These are phyloP conservation scores for Neoseiulus cucumeris DNA, from an alignment of 1,140 invertebrate genomes.

Conservation along the genomic window DNA sequence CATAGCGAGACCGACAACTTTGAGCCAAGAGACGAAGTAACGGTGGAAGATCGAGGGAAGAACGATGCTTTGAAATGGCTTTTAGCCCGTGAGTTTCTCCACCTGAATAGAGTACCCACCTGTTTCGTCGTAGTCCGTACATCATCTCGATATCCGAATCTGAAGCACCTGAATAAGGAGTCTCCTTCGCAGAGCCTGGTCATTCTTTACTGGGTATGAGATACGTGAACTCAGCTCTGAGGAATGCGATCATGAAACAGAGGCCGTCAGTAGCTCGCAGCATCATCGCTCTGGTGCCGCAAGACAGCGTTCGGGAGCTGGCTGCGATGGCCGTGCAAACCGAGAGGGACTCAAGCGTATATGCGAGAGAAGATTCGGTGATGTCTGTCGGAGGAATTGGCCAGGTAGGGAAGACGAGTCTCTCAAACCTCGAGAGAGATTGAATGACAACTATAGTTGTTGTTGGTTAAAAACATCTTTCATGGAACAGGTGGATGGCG, in stretches of 20 bases:
- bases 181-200: neutral
- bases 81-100: conserved; percentile 23
- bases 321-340: neutral
- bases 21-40: neutral
- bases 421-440: too few species aligned
- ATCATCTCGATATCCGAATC: too few species aligned
- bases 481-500: neutral
- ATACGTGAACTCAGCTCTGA: neutral
- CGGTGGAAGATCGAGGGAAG: conserved; percentile 41
- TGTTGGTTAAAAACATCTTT: too few species aligned
- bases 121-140: too few species aligned
- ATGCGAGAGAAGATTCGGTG: too few species aligned
- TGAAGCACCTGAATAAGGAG: too few species aligned
- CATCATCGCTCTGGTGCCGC: neutral
- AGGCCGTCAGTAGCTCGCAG: neutral
- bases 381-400: too few species aligned
- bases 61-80: conserved; percentile 74
- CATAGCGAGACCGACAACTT: neutral
- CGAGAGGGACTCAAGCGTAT: too few species aligned
- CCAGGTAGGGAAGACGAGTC: too few species aligned
- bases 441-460: too few species aligned
- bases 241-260: neutral
- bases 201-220: neutral
- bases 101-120: too few species aligned
- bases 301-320: neutral